Conservation (phyloP, 2,888 invertebrate species). For the Calameuta idolon region DNA sequence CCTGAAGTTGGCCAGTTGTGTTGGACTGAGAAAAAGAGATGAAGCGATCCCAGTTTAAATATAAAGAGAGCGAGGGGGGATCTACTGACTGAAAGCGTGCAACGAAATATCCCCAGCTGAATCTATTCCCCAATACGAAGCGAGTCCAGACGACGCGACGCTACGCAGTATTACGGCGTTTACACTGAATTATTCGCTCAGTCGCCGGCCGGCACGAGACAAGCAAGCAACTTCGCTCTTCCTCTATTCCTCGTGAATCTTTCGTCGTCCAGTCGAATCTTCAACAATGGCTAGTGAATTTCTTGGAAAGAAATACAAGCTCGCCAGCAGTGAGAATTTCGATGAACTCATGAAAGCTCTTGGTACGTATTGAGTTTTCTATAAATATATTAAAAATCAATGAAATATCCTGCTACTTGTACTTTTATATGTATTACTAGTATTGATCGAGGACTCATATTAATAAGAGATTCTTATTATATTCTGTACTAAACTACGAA, state of each 20-base stretch:
- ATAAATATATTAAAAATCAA: background rate
- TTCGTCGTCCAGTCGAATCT: constrained; percentile 28
- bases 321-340: constrained; percentile 84
- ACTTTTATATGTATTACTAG: background rate
- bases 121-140: background rate
- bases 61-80: background rate
- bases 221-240: background rate
- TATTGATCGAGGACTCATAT: background rate
- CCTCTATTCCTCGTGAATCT: constrained; percentile 8
- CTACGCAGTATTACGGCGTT: background rate
- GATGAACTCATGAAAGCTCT: constrained; percentile 91
- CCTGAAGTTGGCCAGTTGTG: background rate
- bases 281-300: constrained; percentile 44
- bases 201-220: constrained; percentile 10
- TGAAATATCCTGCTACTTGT: background rate
- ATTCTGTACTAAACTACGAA: background rate
- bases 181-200: background rate
- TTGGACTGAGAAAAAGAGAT: background rate
- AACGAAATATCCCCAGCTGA: background rate
- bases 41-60: background rate
- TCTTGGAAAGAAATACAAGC: constrained; percentile 84
- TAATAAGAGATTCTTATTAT: background rate
- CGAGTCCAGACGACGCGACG: background rate
- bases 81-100: background rate
- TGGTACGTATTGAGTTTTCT: constrained; percentile 72